Evolutionary conservation across 2,797 vertebrate genomes (phyloP).

Genomic region (Cephalopachus bancanus): DNA sequence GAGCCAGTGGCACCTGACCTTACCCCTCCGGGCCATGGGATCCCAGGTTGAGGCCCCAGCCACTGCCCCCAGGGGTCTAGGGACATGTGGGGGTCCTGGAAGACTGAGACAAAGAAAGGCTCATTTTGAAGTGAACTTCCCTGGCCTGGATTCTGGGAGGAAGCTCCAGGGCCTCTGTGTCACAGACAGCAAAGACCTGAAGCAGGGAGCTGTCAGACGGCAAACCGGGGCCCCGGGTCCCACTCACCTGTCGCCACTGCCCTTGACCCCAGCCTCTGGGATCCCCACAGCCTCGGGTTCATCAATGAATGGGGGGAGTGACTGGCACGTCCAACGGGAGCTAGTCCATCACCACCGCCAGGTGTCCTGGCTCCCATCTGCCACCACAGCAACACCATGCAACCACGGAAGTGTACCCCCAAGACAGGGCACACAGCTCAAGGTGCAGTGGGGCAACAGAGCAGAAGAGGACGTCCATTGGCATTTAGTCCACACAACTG

Average conservation of each 20-base stretch:
- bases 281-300: background rate
- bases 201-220: background rate
- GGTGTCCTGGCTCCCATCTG: background rate
- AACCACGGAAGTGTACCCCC: accelerated
- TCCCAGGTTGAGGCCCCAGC: background rate
- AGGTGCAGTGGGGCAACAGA: background rate
- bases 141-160: background rate
- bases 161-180: no score
- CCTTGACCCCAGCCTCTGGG: background rate
- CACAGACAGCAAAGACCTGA: background rate
- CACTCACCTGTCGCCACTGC: background rate
- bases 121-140: background rate
- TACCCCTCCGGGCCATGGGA: no score
- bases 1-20: background rate
- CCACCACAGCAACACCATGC: background rate
- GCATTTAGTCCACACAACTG: background rate
- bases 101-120: background rate
- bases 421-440: accelerated
- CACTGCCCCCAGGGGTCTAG: no score
- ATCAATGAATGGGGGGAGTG: background rate
- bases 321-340: accelerated
- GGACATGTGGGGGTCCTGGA: background rate
- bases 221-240: background rate
- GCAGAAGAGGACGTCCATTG: accelerated
- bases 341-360: background rate